Conservation (phyloP, 2,888 invertebrate genomes). For the Cerceris ruficornis region DNA sequence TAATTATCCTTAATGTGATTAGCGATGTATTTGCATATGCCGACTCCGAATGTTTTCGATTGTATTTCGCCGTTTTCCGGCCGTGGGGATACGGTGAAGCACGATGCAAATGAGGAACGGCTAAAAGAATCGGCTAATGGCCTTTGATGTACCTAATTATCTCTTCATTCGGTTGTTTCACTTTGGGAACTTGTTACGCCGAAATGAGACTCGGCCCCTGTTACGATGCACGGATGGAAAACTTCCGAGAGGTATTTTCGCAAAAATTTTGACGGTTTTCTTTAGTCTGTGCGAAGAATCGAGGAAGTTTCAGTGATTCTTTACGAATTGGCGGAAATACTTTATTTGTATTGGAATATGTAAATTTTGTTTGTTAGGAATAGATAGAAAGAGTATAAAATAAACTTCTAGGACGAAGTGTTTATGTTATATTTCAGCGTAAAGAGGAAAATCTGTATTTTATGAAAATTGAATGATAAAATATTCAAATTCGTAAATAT, state of each 20-base stretch:
- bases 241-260: neutral
- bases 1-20: constrained; percentile 70
- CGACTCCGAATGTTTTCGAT: constrained; percentile 48
- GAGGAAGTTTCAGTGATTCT: no score
- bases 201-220: neutral
- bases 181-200: neutral
- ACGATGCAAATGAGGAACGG: constrained; percentile 21
- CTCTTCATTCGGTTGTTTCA: neutral
- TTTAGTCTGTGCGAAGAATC: no score
- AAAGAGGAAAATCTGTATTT: no score
- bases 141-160: constrained; percentile 4
- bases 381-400: no score
- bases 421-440: no score
- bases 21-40: constrained; percentile 58
- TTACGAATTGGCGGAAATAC: no score
- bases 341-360: no score
- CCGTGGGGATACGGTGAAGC: neutral
- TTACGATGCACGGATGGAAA: neutral
- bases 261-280: no score
- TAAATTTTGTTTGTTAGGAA: no score
- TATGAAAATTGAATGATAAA: no score
- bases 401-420: no score
- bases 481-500: no score
- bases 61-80: constrained; percentile 20
- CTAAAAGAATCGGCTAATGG: constrained; percentile 5